Base-by-base conservation (phyloP, 2,888 invertebrate genomes). In the Scaptomyza flava region DNA sequence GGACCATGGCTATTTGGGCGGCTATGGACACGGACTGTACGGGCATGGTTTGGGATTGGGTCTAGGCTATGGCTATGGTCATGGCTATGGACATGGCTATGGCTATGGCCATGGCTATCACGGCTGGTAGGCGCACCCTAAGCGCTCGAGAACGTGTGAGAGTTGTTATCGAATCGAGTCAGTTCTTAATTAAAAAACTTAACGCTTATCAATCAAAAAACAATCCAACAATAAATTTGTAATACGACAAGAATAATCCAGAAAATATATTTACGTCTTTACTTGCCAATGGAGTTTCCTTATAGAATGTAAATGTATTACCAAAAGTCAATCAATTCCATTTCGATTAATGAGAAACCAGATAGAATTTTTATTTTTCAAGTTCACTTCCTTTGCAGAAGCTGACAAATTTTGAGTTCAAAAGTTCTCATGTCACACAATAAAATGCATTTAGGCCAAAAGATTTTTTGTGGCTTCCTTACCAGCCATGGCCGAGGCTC, bases 21-120 rank as follows among this genome's bases (percentile, higher is more conserved):
- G 79, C 56, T 68, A 74, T 27, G 88, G 89, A 48, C 80, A 86
- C 45, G 85, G 87, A 1, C 79, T 83, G 7, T 83, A 84, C 34
- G 89, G 89, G 0, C 51, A 69, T 45, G 82, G 79, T 0, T 63
- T 85, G 58, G 89, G 88, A 1, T 60, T 73, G 27, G 88, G 90
- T 31, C 63, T 79, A 95, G 93, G 43, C 94, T 92, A 85, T 46
- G 89, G 89, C 12, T 6, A 33, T 33, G 93, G 41, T 30, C 61
- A 85, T 46, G 89, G 89, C 14, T 11, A 34, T 20, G 93, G 41
- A 94, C 93, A 87, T 94, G 95, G 84, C 43, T 78, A 80, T 38
- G 85, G 87, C 14, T 78, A 80, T 38, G 85, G 87, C 14, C 66
- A 82, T 30, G 46, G 50, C 45, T 89, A 88, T 50, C 72, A 79